These are phyloP conservation scores for Timandra comae DNA, from an alignment of 2,888 invertebrate species.

Conservation along the genomic window DNA sequence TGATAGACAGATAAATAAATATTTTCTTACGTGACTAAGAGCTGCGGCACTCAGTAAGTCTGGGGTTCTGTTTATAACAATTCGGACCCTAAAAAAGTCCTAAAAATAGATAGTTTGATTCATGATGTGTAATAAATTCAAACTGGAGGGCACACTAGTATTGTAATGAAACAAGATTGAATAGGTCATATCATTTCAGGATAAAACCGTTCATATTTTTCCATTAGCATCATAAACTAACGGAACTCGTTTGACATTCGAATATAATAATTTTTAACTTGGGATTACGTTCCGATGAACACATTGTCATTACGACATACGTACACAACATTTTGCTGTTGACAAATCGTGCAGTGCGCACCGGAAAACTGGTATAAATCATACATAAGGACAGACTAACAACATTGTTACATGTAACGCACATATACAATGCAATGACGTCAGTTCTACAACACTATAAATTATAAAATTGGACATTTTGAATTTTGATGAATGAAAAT, in stretches of 20 bases:
- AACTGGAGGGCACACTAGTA: too few species aligned
- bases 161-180: too few species aligned
- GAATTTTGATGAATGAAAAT: constrained; percentile 43
- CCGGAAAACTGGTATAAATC: constrained; percentile 22
- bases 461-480: constrained; percentile 36
- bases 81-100: too few species aligned
- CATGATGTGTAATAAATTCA: too few species aligned
- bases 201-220: too few species aligned
- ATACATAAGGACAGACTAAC: constrained; percentile 19
- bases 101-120: too few species aligned
- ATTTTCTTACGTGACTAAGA: too few species aligned
- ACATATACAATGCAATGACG: constrained; percentile 13
- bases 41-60: too few species aligned
- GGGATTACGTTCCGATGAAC: constrained; percentile 10
- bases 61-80: too few species aligned
- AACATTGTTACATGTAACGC: constrained; percentile 9
- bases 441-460: constrained; percentile 18
- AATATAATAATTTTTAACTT: constrained; percentile 8
- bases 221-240: not conserved
- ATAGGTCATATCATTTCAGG: too few species aligned
- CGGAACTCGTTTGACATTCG: too few species aligned
- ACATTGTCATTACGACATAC: constrained; percentile 20
- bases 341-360: constrained; percentile 17
- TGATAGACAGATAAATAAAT: too few species aligned
- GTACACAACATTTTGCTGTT: constrained; percentile 8